Evolutionary conservation across 2,888 invertebrate genomes (phyloP), one percentile per base, ranked within the genome.

Genomic region (Meliscaeva auricollis): DNA sequence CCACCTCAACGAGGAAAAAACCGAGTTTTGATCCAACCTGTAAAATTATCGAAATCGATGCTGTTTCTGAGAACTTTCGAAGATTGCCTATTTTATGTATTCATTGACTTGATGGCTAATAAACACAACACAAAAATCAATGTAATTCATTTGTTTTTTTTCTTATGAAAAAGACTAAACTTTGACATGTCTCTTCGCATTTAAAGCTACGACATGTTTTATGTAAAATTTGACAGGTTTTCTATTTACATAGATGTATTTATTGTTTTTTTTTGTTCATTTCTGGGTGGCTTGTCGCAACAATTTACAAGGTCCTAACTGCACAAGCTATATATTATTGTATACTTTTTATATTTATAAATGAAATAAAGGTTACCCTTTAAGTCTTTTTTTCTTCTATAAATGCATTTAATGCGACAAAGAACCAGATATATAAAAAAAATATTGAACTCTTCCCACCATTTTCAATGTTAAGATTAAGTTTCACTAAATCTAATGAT

Each of bases 381-480:
- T 72, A 80, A 38, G 68, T 77, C 69, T 85, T 70, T 46, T 81
- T 60, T 54, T 81, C 60, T 73, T 62, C 81, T 73, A 62, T 84
- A 74, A 58, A 72, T 69, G 81, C 85, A 85, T 72, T 56, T 69
- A 68, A 32, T 73, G 76, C 76, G 22, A 77, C 17, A 85, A 76
- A 68, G 62, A 76, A 77, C 72, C 70, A 80, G 11, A 46, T 22
- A 15, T 66, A n/a, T n/a, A n/a, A 41, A 22, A 17, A 26, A 26
- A 26, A 26, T 60, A 26, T 64, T 64, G 4, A 73, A 81, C 48
- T 77, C 69, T 77, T 80, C 72, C 85, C 85, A 85, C 85, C 85
- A 73, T 64, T 73, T 62, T 48, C 26, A 46, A 50, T 62, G 30
- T 66, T 20, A 69, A 46, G 15, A 30, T 48, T 44, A 50, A 56